phyloP scores from a whole-genome alignment of 2,888 invertebrate species.

The Andrena bicolor region DNA sequence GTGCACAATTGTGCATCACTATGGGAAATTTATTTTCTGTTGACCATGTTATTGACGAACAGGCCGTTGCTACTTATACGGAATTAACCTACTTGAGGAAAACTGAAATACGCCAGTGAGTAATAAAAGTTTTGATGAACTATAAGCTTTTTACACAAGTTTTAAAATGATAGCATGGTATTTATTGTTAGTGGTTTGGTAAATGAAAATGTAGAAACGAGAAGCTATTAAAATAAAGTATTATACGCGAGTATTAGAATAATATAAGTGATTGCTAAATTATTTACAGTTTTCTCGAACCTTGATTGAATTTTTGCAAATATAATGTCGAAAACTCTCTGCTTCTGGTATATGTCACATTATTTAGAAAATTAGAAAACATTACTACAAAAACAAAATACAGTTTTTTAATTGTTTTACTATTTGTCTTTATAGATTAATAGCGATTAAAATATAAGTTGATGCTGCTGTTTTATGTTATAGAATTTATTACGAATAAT shows the following conservation, averaged over 20 bases:
- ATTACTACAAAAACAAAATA: too few species aligned
- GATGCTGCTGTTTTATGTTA: too few species aligned
- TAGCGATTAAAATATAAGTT: too few species aligned
- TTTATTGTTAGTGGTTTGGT: too few species aligned
- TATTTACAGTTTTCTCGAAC: background rate
- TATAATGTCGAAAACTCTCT: background rate
- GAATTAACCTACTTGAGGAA: conserved; percentile 88
- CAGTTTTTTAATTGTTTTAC: too few species aligned
- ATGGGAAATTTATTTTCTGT: conserved; percentile 86
- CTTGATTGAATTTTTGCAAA: background rate
- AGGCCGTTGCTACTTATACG: conserved; percentile 87
- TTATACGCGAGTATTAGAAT: background rate
- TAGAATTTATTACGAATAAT: too few species aligned
- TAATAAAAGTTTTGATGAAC: conserved; percentile 60
- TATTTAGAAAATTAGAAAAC: background rate
- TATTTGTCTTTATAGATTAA: too few species aligned
- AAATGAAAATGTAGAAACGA: too few species aligned
- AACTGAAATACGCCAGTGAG: conserved; percentile 89
- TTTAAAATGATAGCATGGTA: too few species aligned
- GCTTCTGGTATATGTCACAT: background rate
- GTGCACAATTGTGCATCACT: background rate
- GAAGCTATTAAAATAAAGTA: too few species aligned
- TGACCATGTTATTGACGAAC: conserved; percentile 86
- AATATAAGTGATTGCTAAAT: background rate
- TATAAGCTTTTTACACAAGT: background rate